These are phyloP conservation scores for Balaeniceps rex DNA, from an alignment of 2,113 vertebrate genomes.

Conservation along the genomic window DNA sequence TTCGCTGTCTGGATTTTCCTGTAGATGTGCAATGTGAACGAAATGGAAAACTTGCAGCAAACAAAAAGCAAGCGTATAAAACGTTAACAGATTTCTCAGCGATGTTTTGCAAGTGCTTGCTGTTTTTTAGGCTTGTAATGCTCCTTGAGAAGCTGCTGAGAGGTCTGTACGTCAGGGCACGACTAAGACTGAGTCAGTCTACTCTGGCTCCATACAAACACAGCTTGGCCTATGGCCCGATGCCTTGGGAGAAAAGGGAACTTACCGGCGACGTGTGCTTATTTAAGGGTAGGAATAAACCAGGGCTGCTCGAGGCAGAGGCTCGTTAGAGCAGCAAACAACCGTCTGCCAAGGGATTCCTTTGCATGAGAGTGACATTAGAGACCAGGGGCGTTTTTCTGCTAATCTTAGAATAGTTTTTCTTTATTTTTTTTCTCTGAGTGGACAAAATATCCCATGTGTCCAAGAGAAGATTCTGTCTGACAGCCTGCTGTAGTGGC, in stretches of 20 bases:
- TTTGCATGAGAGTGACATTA: not conserved
- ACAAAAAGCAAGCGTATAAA: not conserved
- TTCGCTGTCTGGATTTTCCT: not conserved
- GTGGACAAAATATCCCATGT: not conserved
- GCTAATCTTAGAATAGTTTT: not conserved
- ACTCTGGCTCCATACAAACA: not conserved
- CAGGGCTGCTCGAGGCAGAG: not conserved
- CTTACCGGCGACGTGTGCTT: accelerated
- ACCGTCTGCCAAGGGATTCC: not conserved
- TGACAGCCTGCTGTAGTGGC: not conserved
- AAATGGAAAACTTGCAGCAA: not conserved
- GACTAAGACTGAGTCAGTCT: accelerated
- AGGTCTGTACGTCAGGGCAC: not conserved
- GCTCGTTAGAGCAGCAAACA: not conserved
- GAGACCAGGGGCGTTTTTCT: not conserved
- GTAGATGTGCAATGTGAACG: not conserved
- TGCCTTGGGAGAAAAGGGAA: not conserved
- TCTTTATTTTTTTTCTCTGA: no score
- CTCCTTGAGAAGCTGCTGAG: not conserved
- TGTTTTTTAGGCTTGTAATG: not conserved
- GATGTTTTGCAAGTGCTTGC: not conserved
- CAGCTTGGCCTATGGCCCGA: accelerated
- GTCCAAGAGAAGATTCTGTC: not conserved
- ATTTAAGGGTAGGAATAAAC: not conserved
- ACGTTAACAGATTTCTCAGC: not conserved